These are phyloP conservation scores for Pseudorectes ferrugineus DNA, from an alignment of 2,113 vertebrate genomes.

Conservation along the genomic window DNA sequence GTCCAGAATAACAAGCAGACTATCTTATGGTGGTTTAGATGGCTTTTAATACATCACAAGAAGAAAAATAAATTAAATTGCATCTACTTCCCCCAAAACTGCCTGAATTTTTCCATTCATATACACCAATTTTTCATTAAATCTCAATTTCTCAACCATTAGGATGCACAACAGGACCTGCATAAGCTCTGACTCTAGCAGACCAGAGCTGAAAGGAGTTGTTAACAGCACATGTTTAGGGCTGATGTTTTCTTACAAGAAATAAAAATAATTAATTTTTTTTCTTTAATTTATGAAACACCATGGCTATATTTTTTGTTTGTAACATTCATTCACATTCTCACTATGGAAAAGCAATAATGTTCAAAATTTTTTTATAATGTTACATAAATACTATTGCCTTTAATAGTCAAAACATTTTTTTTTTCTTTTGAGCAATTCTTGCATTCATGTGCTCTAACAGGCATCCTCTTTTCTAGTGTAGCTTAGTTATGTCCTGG, in stretches of 20 bases:
- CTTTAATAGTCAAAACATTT: neutral
- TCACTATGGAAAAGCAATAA: neutral
- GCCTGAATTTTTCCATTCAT: neutral
- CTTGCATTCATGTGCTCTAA: neutral
- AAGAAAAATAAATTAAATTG: neutral
- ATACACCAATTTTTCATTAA: neutral
- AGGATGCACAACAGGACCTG: neutral
- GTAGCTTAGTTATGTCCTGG: neutral
- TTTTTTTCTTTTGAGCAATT: neutral
- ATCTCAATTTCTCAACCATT: neutral
- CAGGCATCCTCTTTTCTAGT: neutral
- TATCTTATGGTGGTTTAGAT: neutral
- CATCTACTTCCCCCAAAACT: neutral
- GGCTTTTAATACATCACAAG: neutral
- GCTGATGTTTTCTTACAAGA: neutral
- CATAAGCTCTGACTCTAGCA: neutral
- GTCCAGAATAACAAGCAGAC: neutral
- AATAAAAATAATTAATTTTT: neutral
- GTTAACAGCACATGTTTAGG: neutral
- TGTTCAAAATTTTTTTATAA: neutral
- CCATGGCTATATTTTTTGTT: neutral
- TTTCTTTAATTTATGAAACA: neutral
- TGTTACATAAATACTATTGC: neutral
- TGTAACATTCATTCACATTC: neutral
- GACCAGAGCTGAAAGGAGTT: neutral